Conservation (phyloP, 2,888 invertebrate species). For the Eupithecia tripunctaria region DNA sequence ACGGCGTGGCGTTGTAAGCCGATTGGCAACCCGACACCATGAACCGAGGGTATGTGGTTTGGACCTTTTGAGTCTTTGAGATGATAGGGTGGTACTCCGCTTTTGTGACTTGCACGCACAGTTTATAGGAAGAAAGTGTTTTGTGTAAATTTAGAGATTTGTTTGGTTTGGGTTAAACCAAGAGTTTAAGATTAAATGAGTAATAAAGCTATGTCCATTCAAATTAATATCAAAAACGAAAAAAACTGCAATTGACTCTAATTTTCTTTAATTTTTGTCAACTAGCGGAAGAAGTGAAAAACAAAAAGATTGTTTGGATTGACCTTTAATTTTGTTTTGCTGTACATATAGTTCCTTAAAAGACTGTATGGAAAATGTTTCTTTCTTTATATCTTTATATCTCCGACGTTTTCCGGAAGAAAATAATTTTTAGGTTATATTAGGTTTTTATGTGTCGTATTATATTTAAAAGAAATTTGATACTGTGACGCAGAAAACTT, state of each 20-base stretch:
- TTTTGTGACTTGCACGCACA: not conserved
- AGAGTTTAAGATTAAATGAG: too few species aligned
- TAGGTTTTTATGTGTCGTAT: not conserved
- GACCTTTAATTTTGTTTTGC: too few species aligned
- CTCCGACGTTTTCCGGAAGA: not conserved
- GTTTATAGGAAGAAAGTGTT: not conserved
- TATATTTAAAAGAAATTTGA: not conserved
- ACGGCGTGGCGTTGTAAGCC: slow-evolving; percentile 71
- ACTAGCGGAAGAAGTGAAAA: too few species aligned
- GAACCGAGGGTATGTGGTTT: slow-evolving; percentile 47
- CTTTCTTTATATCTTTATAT: not conserved
- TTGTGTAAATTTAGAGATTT: not conserved
- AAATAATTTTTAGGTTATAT: not conserved
- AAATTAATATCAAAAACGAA: not conserved
- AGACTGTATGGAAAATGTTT: too few species aligned
- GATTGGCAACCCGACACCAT: slow-evolving; percentile 77
- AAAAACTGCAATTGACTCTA: too few species aligned
- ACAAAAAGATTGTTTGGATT: too few species aligned
- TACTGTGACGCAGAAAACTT: not conserved
- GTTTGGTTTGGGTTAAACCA: too few species aligned
- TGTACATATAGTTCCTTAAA: too few species aligned
- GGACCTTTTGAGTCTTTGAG: slow-evolving; percentile 35
- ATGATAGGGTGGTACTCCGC: slow-evolving; percentile 1
- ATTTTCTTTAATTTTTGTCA: too few species aligned
- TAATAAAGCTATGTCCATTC: not conserved